Evolutionary conservation across 2,888 invertebrate genomes (phyloP).

Genomic region (Ichneumon xanthorius): DNA sequence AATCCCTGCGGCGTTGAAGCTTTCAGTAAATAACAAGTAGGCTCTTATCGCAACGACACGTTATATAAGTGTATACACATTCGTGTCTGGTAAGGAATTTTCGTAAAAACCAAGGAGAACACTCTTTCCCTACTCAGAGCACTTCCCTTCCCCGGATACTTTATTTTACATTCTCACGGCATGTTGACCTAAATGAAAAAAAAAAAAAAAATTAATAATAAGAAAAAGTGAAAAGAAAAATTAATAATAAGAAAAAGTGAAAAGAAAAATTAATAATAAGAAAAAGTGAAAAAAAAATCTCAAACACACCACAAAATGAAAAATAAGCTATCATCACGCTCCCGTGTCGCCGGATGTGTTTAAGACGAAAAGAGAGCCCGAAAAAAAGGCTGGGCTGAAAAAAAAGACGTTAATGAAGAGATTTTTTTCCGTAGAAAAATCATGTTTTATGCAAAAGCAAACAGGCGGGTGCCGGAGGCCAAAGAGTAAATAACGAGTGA

Average conservation of each 20-base stretch:
- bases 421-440: constrained; percentile 13
- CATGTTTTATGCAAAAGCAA: neutral
- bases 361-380: neutral
- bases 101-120: constrained; percentile 10
- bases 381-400: neutral
- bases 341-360: neutral
- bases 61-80: neutral
- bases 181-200: neutral
- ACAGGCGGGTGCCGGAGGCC: neutral
- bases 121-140: no score
- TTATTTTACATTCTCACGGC: constrained; percentile 49
- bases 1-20: constrained; percentile 50
- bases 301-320: constrained; percentile 29
- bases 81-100: constrained; percentile 5
- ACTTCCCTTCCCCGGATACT: neutral
- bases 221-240: constrained; percentile 32
- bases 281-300: neutral
- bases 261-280: no score
- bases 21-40: constrained; percentile 45
- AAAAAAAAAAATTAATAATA: neutral
- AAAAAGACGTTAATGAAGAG: constrained; percentile 2
- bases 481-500: constrained; percentile 32
- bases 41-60: constrained; percentile 37
- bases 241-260: no score
- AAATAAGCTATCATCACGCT: constrained; percentile 26